phyloP scores from a whole-genome alignment of 2,797 vertebrate species.

The Microctenopoma stevenorrisi region DNA sequence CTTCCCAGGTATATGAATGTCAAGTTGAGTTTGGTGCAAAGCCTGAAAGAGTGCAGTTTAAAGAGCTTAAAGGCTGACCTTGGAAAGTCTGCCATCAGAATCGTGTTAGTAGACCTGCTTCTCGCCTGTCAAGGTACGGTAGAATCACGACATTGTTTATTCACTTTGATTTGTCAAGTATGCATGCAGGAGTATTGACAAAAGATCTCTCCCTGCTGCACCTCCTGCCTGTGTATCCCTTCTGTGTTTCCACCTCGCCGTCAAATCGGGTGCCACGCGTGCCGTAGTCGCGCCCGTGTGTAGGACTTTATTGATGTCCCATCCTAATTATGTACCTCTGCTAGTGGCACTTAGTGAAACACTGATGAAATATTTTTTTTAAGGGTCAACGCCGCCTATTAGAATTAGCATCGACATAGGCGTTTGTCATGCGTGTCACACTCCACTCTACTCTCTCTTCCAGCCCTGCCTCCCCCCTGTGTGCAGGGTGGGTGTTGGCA shows the following conservation, averaged over 20 bases:
- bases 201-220: slow-evolving; percentile 76
- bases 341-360: slow-evolving; percentile 77
- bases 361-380: slow-evolving; percentile 77
- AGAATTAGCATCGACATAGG: slow-evolving; percentile 75
- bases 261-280: slow-evolving; percentile 41
- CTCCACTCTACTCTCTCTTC: slow-evolving; percentile 50
- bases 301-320: slow-evolving; percentile 67
- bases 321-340: slow-evolving; percentile 78
- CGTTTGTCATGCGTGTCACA: slow-evolving; percentile 79
- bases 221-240: slow-evolving; percentile 53
- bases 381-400: slow-evolving; percentile 82
- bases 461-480: slow-evolving; percentile 54
- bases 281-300: slow-evolving; percentile 41
- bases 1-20: slow-evolving; percentile 79
- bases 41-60: slow-evolving; percentile 78
- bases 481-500: slow-evolving; percentile 45
- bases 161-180: slow-evolving; percentile 88
- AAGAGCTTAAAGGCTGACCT: slow-evolving; percentile 86
- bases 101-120: slow-evolving; percentile 79
- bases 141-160: slow-evolving; percentile 87
- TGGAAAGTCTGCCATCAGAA: slow-evolving; percentile 84
- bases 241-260: slow-evolving; percentile 42
- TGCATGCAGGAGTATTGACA: slow-evolving; percentile 86
- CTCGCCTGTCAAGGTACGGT: slow-evolving; percentile 80
- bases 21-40: slow-evolving; percentile 76